These are phyloP conservation scores for Eptesicus fuscus DNA, from an alignment of 2,113 vertebrate genomes.

Conservation along the genomic window DNA sequence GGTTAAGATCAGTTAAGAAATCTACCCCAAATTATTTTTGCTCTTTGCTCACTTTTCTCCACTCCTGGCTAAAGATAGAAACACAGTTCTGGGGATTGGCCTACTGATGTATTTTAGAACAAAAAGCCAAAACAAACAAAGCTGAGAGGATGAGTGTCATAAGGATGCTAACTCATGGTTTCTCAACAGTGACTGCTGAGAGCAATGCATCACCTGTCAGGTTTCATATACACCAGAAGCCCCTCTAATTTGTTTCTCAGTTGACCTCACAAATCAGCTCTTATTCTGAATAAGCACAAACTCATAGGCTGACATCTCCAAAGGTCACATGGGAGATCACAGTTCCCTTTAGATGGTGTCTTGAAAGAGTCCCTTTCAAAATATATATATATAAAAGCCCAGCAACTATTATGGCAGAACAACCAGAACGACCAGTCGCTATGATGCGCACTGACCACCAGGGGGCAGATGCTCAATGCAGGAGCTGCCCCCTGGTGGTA, in stretches of 20 bases:
- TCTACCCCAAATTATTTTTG: background rate
- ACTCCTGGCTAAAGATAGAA: background rate
- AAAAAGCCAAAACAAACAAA: background rate
- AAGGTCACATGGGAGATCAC: background rate
- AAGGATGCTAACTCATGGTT: background rate
- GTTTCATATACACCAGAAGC: background rate
- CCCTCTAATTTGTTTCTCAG: background rate
- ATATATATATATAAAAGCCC: too few relatives aligned
- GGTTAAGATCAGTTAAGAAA: background rate
- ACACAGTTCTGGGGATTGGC: background rate
- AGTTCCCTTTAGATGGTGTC: background rate
- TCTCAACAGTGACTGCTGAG: background rate
- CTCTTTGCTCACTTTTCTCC: background rate
- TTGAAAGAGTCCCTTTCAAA: background rate
- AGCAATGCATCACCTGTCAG: background rate
- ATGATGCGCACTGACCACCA: too few relatives aligned
- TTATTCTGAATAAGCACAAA: background rate
- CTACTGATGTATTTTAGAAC: background rate
- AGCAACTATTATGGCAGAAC: too few relatives aligned
- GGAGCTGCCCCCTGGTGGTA: too few relatives aligned
- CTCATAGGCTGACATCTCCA: background rate
- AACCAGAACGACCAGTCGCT: too few relatives aligned
- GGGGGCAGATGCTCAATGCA: too few relatives aligned
- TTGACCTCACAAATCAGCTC: background rate
- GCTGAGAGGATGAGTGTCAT: background rate